Evolutionary conservation across 2,113 vertebrate genomes (phyloP), one percentile per base, ranked within the genome.

Genomic region (Gadus macrocephalus): DNA sequence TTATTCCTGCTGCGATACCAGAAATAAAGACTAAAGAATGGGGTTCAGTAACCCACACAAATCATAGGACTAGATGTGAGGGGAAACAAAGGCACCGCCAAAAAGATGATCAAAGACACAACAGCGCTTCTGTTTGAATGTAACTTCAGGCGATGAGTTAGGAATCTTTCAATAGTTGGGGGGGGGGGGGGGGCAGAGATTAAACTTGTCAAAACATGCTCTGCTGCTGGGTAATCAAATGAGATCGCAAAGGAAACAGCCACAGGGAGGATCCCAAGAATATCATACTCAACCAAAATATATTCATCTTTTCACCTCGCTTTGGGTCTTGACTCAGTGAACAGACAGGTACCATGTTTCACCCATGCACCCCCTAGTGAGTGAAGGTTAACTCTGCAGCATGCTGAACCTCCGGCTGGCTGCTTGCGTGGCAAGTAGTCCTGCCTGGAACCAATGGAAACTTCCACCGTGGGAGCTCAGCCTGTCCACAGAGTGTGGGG

Each of bases 351-450:
- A 12, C 80, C 80, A 12, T 38, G 62, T 81, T 84, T 77, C 75
- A 73, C 55, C 55, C 3, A 27, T 0, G 17, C 12, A 49, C 9
- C 42, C 42, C 31, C 31, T 35, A 49, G 42, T 49, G 42, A 49
- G 42, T 49, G 42, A 9, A 49, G 42, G 42, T 9, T 49, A 14
- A 2, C 8, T 9, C 42, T 49, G 9, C 12, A 14, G 8, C 6
- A 12, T 49, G 42, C 42, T 14, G 12, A 49, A 49, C 42, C 42
- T 49, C 8, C n/a, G 11, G 53, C 71, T 82, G 27, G 42, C 49
- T 68, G 87, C 78, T 79, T 83, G 90, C 78, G 87, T 90, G 89
- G 86, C 83, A 7, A 22, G 14, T 25, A 82, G 83, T 76, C 79
- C 74, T 80, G 71, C 77, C 74, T 78, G 78, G 69, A 65, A 35